phyloP scores from a whole-genome alignment of 2,888 invertebrate genomes.

The Muschampia plurimacula region DNA sequence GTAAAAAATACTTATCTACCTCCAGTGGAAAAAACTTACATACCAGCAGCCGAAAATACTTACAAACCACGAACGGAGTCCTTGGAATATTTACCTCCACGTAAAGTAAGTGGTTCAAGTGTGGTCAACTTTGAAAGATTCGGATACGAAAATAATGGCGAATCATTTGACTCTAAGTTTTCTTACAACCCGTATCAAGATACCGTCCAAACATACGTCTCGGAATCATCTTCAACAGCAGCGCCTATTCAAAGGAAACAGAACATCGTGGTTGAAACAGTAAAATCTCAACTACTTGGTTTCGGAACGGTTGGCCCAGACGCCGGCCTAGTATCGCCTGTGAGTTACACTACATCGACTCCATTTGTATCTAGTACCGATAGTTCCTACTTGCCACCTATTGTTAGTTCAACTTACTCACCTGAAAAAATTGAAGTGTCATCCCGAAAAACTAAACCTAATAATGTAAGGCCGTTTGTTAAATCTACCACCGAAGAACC shows the following conservation, averaged over 20 bases:
- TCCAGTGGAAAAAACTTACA: slow-evolving; percentile 40
- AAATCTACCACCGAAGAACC: slow-evolving; percentile 60
- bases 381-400: slow-evolving; percentile 45
- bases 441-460: slow-evolving; percentile 48
- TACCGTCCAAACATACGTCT: slow-evolving; percentile 45
- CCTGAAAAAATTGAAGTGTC: slow-evolving; percentile 53
- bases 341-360: slow-evolving; percentile 63
- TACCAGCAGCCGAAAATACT: slow-evolving; percentile 39
- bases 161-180: slow-evolving; percentile 40
- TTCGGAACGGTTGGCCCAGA: slow-evolving; percentile 70
- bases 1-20: slow-evolving; percentile 51
- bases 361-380: slow-evolving; percentile 62
- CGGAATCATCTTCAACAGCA: slow-evolving; percentile 42
- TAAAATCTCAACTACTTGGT: slow-evolving; percentile 70
- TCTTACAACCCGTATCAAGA: slow-evolving; percentile 49
- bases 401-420: slow-evolving; percentile 53
- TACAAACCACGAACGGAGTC: slow-evolving; percentile 42
- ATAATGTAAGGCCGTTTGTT: slow-evolving; percentile 56
- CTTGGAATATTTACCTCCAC: slow-evolving; percentile 32
- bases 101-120: slow-evolving; percentile 35
- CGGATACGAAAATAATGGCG: slow-evolving; percentile 55
- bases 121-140: slow-evolving; percentile 59
- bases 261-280: slow-evolving; percentile 72
- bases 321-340: slow-evolving; percentile 67
- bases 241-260: slow-evolving; percentile 51